These are phyloP conservation scores for Temnothorax longispinosus DNA, from an alignment of 1,140 invertebrate species.

Conservation along the genomic window DNA sequence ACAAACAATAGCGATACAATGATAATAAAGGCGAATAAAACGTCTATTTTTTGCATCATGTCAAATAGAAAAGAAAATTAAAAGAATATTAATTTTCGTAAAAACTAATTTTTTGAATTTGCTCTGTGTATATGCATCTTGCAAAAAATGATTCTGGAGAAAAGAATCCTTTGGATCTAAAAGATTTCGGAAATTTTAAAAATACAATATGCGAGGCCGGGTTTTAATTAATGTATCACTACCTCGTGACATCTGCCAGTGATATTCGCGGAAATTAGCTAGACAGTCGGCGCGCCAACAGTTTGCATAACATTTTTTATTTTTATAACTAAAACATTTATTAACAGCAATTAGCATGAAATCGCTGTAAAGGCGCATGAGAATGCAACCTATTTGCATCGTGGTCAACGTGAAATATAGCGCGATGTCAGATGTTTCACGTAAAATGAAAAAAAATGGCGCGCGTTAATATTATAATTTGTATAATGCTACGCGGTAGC, in stretches of 20 bases:
- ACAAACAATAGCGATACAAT: not conserved
- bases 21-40: not conserved
- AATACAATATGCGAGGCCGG: not conserved
- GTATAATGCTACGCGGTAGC: not conserved
- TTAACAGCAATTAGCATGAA: slow-evolving; percentile 36
- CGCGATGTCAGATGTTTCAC: not conserved
- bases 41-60: not conserved
- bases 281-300: not conserved
- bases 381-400: not conserved
- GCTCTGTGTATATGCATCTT: too few relatives aligned
- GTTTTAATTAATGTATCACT: slow-evolving; percentile 8
- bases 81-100: not conserved
- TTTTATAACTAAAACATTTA: slow-evolving; percentile 15
- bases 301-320: slow-evolving; percentile 16
- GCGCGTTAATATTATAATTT: slow-evolving; percentile 13
- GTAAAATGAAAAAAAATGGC: not conserved
- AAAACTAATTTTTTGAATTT: not conserved
- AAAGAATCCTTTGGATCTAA: not conserved
- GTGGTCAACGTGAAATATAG: not conserved
- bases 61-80: not conserved
- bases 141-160: not conserved
- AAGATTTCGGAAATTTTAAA: not conserved
- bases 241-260: not conserved
- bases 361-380: not conserved
- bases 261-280: slow-evolving; percentile 30